Conservation (phyloP, 2,113 vertebrate genomes). For the Semnornis frantzii region DNA sequence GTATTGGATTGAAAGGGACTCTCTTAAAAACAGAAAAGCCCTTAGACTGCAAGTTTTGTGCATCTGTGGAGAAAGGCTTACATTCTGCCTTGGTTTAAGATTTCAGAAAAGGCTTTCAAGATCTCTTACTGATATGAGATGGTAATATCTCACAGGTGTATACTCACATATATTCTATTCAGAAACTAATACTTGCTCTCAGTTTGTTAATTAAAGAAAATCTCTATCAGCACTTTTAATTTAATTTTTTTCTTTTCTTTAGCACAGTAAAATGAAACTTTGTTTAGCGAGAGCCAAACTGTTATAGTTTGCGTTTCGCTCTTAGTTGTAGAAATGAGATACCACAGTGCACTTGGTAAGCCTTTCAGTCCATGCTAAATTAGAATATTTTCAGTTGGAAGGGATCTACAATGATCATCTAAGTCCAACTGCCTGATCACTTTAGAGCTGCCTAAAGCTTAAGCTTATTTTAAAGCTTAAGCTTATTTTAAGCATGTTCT, state of each 20-base stretch:
- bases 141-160: not conserved
- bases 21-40: not conserved
- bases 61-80: not conserved
- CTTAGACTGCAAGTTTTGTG: not conserved
- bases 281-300: not conserved
- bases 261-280: not conserved
- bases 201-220: not conserved
- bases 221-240: not conserved
- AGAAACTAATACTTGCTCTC: not conserved
- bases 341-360: not conserved
- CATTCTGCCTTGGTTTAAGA: not conserved
- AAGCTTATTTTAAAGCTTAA: not conserved
- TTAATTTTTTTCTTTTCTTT: not conserved
- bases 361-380: not conserved
- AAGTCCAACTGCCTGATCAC: not conserved
- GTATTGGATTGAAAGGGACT: not conserved
- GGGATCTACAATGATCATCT: not conserved
- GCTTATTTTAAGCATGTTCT: rapidly evolving
- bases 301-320: not conserved
- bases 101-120: not conserved
- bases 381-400: not conserved
- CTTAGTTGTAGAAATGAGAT: not conserved
- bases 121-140: not conserved
- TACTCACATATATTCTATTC: not conserved
- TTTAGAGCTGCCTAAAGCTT: not conserved